These are phyloP conservation scores for Hermatobates lingyangjiaoensis DNA, from an alignment of 1,140 invertebrate species.

Conservation along the genomic window DNA sequence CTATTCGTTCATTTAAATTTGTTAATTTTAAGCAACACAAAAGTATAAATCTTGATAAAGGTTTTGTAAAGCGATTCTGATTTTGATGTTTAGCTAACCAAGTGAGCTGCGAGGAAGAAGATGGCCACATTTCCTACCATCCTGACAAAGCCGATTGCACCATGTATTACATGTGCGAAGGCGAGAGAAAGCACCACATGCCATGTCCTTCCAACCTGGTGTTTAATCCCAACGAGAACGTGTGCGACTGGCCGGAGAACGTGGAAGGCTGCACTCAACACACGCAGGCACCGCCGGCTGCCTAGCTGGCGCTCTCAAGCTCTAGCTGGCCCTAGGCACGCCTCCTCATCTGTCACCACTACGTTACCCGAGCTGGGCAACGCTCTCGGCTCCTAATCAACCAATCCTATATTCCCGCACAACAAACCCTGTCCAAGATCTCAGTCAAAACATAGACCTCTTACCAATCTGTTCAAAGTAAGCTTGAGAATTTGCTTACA, in stretches of 20 bases:
- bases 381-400: background rate
- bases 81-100: conserved; percentile 52
- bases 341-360: too few relatives aligned
- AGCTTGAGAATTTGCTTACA: too few relatives aligned
- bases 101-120: conserved; percentile 76
- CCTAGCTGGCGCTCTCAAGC: too few relatives aligned
- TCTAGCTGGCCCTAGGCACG: too few relatives aligned
- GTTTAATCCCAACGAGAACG: conserved; percentile 81
- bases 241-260: conserved; percentile 91
- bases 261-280: conserved; percentile 71
- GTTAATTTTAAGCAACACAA: too few relatives aligned
- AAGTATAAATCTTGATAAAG: too few relatives aligned
- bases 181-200: conserved; percentile 88
- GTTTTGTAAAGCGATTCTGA: too few relatives aligned
- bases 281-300: conserved; percentile 50
- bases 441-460: too few relatives aligned
- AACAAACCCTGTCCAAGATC: too few relatives aligned
- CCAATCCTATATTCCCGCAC: too few relatives aligned
- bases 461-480: too few relatives aligned
- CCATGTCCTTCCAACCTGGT: conserved; percentile 87
- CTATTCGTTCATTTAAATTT: background rate
- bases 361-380: conserved; percentile 3
- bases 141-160: conserved; percentile 77
- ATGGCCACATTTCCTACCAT: conserved; percentile 85
- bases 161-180: conserved; percentile 90